These are phyloP conservation scores for Drosophila ogumai DNA, from an alignment of 1,140 invertebrate species.

Conservation along the genomic window DNA sequence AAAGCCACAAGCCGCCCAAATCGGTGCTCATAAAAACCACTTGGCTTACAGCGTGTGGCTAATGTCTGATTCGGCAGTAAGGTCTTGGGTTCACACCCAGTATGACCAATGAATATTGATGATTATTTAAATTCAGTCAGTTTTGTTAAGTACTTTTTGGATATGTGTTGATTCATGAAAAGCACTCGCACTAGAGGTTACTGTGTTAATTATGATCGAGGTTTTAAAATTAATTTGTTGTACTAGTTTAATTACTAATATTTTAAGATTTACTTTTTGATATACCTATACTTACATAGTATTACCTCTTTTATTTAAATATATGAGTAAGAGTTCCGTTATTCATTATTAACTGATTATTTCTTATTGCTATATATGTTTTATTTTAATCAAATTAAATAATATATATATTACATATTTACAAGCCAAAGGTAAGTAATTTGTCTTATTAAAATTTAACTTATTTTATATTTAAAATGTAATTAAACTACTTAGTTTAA, in stretches of 20 bases:
- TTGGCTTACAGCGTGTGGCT: slow-evolving; percentile 22
- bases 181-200: not conserved
- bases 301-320: no score
- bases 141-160: not conserved
- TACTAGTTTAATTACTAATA: not conserved
- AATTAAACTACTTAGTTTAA: not conserved
- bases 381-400: not conserved
- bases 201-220: not conserved
- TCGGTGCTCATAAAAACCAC: slow-evolving; percentile 5
- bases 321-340: not conserved
- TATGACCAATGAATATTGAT: slow-evolving; percentile 43
- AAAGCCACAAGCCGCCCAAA: slow-evolving; percentile 49
- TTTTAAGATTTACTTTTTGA: not conserved
- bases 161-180: not conserved
- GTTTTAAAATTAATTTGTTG: not conserved
- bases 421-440: not conserved
- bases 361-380: no score
- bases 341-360: no score
- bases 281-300: no score
- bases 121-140: not conserved
- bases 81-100: slow-evolving; percentile 19
- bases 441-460: not conserved
- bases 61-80: slow-evolving; percentile 29
- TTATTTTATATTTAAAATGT: not conserved
- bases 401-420: no score